Base-by-base conservation (phyloP, 2,113 vertebrate species). In the Pomatorhinus ruficollis region DNA sequence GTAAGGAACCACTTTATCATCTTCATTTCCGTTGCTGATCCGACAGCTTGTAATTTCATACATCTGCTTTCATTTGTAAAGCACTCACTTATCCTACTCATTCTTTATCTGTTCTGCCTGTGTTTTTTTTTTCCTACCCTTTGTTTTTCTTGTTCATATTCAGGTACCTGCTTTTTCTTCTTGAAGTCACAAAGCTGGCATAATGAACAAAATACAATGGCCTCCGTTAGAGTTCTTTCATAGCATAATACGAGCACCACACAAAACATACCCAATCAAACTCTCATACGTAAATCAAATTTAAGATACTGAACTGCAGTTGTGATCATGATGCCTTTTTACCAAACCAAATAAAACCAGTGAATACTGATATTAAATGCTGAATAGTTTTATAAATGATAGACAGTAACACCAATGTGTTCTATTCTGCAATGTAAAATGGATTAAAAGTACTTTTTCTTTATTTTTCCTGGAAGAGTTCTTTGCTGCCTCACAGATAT, bases 31-130 rank as follows among this genome's bases (percentile, higher is more conserved):
- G 97, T 98, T 98, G 98, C 98, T 98, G 98, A 98, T 98, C 98
- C 98, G 98, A 99, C 99, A 99, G 98, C 98, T 99, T 98, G 98
- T 99, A 99, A 99, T 99, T 98, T 99, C 99, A 99, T 98, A 98
- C 99, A 99, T 99, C 99, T 99, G 99, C 98, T 98, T 99, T 98
- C 98, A 99, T 99, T 99, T 99, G 98, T 98, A 98, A 99, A 99
- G 98, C 97, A 98, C 98, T 99, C 98, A 97, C 98, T 98, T 98
- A 98, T 97, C 97, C 97, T 97, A 95, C 97, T 97, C 97, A 97
- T 94, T 98, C 87, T 97, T 54, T 97, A 96, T 97, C 95, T 97
- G 87, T 96, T 97, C 96, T 97, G 95, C 97, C 92, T 96, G 77
- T 16, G 14, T 35, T 88, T 97, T 95, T 97, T 91, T 95, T 87